phyloP scores from a whole-genome alignment of 2,888 invertebrate species.

The Plagiodera versicolora region DNA sequence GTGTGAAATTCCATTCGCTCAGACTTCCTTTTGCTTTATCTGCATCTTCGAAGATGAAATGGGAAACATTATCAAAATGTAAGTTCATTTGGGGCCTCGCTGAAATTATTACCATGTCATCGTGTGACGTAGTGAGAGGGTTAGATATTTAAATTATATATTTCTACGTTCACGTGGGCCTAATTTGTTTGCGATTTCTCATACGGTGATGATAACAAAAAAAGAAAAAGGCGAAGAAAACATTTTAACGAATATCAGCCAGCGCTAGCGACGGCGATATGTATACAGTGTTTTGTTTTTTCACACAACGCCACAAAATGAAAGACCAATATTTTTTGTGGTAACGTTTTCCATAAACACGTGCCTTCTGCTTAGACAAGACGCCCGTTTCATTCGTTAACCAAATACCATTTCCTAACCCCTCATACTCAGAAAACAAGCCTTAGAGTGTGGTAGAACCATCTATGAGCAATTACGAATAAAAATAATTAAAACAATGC shows the following conservation, averaged over 20 bases:
- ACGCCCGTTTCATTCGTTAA: slow-evolving; percentile 34
- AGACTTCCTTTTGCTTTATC: slow-evolving; percentile 26
- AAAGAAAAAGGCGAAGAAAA: slow-evolving; percentile 16
- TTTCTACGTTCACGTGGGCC: too few species aligned
- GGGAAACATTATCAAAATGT: slow-evolving; percentile 39
- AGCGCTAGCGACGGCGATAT: not conserved
- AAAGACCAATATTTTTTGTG: slow-evolving; percentile 54
- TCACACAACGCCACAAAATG: slow-evolving; percentile 54
- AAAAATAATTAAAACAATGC: not conserved
- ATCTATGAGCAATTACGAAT: not conserved
- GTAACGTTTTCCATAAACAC: slow-evolving; percentile 48
- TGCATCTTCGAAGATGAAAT: slow-evolving; percentile 37
- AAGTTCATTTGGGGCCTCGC: slow-evolving; percentile 26
- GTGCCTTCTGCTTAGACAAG: slow-evolving; percentile 49
- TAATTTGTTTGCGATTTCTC: too few species aligned
- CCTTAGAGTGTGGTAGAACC: not conserved
- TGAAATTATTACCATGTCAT: not conserved
- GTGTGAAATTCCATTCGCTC: slow-evolving; percentile 50
- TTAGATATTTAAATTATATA: not conserved
- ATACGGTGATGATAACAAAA: not conserved
- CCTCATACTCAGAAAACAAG: slow-evolving; percentile 4
- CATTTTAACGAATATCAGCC: slow-evolving; percentile 20
- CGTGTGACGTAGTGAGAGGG: not conserved
- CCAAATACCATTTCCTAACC: slow-evolving; percentile 35
- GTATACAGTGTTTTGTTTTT: slow-evolving; percentile 45